Base-by-base conservation (phyloP, 2,113 vertebrate genomes). In the Rhinopomastus cyanomelas region DNA sequence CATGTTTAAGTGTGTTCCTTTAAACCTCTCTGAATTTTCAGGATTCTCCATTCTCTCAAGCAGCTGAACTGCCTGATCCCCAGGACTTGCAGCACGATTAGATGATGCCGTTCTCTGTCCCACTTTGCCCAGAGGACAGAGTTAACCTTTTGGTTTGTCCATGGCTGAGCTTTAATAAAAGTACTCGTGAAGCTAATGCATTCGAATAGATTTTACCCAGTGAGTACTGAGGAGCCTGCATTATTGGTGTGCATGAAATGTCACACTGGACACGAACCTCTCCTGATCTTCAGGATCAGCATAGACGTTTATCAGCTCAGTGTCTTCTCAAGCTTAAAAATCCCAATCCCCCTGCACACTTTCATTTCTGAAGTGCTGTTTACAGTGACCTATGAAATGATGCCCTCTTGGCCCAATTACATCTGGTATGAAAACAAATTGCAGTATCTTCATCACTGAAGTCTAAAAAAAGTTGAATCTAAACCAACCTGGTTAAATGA, bases 81-180 rank as follows among this genome's bases (percentile, higher is more conserved):
- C 37, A 62, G 65, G 73, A 95, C 55, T 6, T 86, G 62, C 46
- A 69, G 26, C n/a, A 25, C 16, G 83, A 91, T 72, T 84, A 91
- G 77, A 88, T 48, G 37, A 78, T 76, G 69, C 25, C 93, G 13
- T 79, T 49, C 62, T 20, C 73, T 69, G 69, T 72, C 56, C 16
- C 11, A 1, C 66, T 52, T 16, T 2, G 4, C 83, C 86, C 68
- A 75, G 85, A 91, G 74, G 90, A 90, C 73, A 91, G 83, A 81
- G 55, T 66, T 93, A 94, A 88, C 94, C 83, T 96, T 96, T 95
- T 65, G 52, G 44, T 86, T 68, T 87, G 46, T 66, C 71, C 74
- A 66, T 78, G 51, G 30, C 36, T 94, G 48, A 81, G 59, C 29
- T 95, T 88, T 90, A 94, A 79, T 81, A 76, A 93, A 94, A 95